phyloP scores from a whole-genome alignment of 2,888 invertebrate species.

The Colletes collaris region DNA sequence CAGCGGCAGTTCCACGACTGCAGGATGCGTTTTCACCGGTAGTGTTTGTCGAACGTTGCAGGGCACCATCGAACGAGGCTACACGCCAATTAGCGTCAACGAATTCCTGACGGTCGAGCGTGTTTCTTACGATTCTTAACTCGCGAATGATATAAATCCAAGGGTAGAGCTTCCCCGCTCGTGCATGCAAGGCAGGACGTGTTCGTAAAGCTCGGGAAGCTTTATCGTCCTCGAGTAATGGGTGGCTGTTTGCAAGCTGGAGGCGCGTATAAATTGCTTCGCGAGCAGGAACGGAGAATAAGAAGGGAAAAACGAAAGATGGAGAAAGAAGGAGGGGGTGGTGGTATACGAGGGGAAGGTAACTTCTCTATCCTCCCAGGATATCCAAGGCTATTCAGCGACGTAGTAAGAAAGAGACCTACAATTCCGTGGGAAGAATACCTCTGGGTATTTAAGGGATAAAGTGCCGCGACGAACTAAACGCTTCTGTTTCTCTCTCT shows the following conservation, averaged over 20 bases:
- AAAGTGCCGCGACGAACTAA: constrained; percentile 69
- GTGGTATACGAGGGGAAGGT: constrained; percentile 25
- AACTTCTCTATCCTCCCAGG: constrained; percentile 69
- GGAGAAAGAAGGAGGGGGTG: constrained; percentile 13
- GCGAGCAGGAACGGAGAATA: constrained; percentile 56
- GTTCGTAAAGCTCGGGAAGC: constrained; percentile 63
- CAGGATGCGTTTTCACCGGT: not conserved
- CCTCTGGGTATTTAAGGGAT: constrained; percentile 75
- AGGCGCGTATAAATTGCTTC: constrained; percentile 73
- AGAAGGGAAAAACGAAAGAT: constrained; percentile 38
- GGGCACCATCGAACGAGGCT: not conserved
- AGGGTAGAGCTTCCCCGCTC: constrained; percentile 15
- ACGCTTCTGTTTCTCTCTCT: constrained; percentile 51
- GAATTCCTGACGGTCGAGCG: constrained; percentile 23
- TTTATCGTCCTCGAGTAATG: constrained; percentile 71
- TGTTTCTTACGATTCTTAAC: constrained; percentile 60
- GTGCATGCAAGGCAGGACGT: constrained; percentile 57
- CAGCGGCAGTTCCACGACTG: not conserved
- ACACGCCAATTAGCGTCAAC: constrained; percentile 45
- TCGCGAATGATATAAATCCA: constrained; percentile 60
- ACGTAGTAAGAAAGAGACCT: constrained; percentile 57
- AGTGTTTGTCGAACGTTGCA: not conserved
- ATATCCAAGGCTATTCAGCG: constrained; percentile 66
- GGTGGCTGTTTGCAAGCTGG: constrained; percentile 69
- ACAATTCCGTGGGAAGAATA: constrained; percentile 71